Base-by-base conservation (phyloP, 2,888 invertebrate genomes). In the Steinernema scapterisci region DNA sequence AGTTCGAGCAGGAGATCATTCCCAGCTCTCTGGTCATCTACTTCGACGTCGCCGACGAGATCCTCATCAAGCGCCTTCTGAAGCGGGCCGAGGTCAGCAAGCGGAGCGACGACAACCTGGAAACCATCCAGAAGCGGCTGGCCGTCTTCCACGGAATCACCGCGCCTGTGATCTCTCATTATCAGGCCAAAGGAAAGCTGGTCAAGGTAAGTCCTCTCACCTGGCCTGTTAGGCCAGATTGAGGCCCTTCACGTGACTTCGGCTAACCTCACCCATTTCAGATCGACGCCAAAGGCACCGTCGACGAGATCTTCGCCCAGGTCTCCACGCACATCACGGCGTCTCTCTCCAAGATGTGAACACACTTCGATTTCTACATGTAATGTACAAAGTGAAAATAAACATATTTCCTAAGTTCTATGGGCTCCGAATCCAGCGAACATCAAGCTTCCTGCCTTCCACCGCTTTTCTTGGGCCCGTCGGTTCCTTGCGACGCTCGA, bases 61-160 rank as follows among this genome's bases (percentile, higher is more conserved):
- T 92, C 6, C 91, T 95, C 89, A 91, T 91, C 0, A 88, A 91
- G 81, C 90, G 94, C 44, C 91, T 95, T 77, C 85, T 93, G 84
- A 91, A 91, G 0, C 91, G 95, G 79, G 94, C 93, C 0, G 90
- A 92, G 82, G 92, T 92, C 73, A 81, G 83, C 5, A 92, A 93
- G 45, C 91, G 95, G 48, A 92, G 92, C 0, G 97, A 99, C 87
- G 97, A 99, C 88, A 97, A 97, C 86, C 93, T 93, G 87, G 93
- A 93, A 81, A 95, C 96, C 45, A 95, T 99, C 86, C 93, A 93
- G 87, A 92, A 94, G 78, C 91, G 97, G 63, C 91, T 99, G 78
- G 91, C 92, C 80, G 97, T 95, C 73, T 99, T 97, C 90, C 92
- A 94, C 87, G 91, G 91, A 21, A 92, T 94, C 89, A 95, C 95